phyloP scores from a whole-genome alignment of 2,113 vertebrate genomes.

The Meleagris gallopavo region DNA sequence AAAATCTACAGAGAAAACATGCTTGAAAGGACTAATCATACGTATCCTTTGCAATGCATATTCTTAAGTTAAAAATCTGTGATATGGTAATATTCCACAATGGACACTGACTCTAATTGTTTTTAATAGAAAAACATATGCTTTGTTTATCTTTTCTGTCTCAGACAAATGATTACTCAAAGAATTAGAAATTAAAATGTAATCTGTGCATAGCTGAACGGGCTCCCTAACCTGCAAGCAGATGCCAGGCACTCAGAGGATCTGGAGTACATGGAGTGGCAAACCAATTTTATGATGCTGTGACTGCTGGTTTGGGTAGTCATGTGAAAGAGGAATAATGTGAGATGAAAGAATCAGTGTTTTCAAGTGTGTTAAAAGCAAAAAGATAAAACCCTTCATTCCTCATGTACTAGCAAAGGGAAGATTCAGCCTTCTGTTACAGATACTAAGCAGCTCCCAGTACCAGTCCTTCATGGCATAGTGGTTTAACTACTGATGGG shows the following conservation, averaged over 20 bases:
- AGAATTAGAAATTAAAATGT: neutral
- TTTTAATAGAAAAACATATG: constrained; percentile 10
- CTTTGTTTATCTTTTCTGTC: neutral
- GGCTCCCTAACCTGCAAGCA: neutral
- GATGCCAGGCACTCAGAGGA: neutral
- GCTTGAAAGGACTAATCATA: neutral
- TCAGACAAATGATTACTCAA: neutral
- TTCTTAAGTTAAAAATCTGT: neutral
- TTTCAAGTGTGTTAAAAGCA: neutral
- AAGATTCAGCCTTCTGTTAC: neutral
- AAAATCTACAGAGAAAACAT: neutral
- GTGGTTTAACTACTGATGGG: neutral
- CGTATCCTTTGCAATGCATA: neutral
- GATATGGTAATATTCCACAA: neutral
- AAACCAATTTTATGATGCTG: neutral
- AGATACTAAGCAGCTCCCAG: neutral
- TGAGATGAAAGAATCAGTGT: neutral
- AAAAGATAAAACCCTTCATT: neutral
- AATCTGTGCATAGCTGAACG: neutral
- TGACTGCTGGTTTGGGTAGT: neutral
- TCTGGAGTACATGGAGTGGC: neutral
- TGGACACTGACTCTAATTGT: neutral
- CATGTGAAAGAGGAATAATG: neutral
- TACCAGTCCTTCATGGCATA: neutral
- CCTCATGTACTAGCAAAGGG: neutral